Percentiles rank a stretch among this genome's conserved stretches.
Evolutionary conservation across 2,888 invertebrate species (phyloP).

Genomic region (Drosophila atroscutellata): DNA sequence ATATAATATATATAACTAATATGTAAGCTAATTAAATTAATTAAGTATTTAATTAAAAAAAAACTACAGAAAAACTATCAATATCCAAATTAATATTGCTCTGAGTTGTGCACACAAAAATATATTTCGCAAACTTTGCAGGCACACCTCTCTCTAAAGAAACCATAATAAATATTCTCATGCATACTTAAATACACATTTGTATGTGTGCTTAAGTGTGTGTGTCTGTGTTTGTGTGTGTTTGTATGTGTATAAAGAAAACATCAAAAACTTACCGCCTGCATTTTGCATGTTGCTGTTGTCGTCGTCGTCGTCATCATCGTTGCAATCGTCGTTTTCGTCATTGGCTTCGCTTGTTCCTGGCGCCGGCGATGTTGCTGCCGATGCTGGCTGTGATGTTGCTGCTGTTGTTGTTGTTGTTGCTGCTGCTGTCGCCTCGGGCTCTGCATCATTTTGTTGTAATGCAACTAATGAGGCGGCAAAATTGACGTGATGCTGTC

Average conservation of each 20-base stretch:
- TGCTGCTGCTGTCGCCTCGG: constrained; percentile 59
- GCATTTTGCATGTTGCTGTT: constrained; percentile 73
- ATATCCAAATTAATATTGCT: background rate
- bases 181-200: constrained; percentile 23
- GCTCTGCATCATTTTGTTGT: constrained; percentile 76
- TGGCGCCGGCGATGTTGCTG: constrained; percentile 67
- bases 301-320: constrained; percentile 15
- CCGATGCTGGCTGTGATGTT: constrained; percentile 46
- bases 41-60: background rate
- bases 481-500: constrained; percentile 74
- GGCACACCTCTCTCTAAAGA: background rate
- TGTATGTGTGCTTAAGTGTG: background rate
- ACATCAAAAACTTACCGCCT: constrained; percentile 69
- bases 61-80: background rate
- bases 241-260: constrained; percentile 23
- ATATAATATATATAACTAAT: too few relatives aligned
- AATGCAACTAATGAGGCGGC: constrained; percentile 81
- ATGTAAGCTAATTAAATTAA: background rate
- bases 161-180: background rate
- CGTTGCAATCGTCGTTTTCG: constrained; percentile 37
- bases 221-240: constrained; percentile 8
- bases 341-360: constrained; percentile 53
- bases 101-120: too few relatives aligned
- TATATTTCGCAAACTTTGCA: background rate
- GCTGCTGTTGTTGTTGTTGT: constrained; percentile 30